Percentiles rank a stretch among this genome's conserved stretches.
Conservation (phyloP, 2,888 invertebrate genomes). For the Meliscaeva auricollis region DNA sequence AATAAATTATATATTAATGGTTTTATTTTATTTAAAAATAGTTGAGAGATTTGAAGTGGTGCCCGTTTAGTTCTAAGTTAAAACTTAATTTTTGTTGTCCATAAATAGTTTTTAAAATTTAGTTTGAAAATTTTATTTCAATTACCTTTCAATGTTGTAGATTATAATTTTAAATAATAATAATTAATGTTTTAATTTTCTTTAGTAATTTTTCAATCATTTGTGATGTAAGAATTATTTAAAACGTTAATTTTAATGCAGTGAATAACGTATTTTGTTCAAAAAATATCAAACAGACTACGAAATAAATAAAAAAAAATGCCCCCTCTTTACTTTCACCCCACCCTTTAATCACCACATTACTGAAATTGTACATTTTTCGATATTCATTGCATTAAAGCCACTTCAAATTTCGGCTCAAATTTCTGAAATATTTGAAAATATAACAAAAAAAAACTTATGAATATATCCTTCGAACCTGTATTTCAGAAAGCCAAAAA, state of each 20-base stretch:
- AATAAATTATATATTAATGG: background rate
- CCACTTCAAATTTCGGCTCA: slow-evolving; percentile 66
- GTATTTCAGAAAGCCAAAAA: too few relatives aligned
- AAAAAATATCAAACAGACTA: too few relatives aligned
- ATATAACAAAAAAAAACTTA: too few relatives aligned
- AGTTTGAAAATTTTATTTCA: background rate
- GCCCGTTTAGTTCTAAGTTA: slow-evolving; percentile 42
- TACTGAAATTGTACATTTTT: background rate
- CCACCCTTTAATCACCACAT: background rate
- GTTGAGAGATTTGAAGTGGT: slow-evolving; percentile 72
- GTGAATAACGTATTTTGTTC: background rate
- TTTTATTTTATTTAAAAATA: slow-evolving; percentile 24
- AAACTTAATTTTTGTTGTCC: background rate
- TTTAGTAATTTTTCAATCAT: background rate
- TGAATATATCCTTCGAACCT: too few relatives aligned
- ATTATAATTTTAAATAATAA: background rate
- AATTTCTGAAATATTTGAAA: too few relatives aligned
- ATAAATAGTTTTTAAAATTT: background rate
- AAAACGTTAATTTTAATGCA: background rate
- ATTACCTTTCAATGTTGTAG: background rate
- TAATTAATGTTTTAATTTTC: background rate
- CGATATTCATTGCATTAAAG: slow-evolving; percentile 41
- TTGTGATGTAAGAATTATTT: background rate
- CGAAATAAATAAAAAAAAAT: too few relatives aligned
- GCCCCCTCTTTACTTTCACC: background rate